phyloP scores from a whole-genome alignment of 53 echinoderm and acorn worm species.

The Zoroaster sp. region DNA sequence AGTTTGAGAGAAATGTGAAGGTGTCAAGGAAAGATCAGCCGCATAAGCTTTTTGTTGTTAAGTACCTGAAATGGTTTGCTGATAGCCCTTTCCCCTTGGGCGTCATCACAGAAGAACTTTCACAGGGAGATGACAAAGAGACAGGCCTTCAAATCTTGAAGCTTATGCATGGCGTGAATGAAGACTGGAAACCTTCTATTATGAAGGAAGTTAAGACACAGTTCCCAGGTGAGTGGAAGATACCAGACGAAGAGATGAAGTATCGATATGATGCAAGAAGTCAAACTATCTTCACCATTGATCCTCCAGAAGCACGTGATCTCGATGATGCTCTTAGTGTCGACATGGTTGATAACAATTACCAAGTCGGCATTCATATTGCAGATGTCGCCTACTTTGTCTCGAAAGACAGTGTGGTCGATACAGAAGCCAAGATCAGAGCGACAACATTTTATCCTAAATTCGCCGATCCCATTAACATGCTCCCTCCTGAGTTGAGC shows the following conservation, averaged over 20 bases:
- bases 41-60: slow-evolving; percentile 75
- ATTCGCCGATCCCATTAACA: slow-evolving; percentile 69
- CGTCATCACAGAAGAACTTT: slow-evolving; percentile 62
- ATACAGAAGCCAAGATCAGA: slow-evolving; percentile 71
- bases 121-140: slow-evolving; percentile 27
- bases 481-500: slow-evolving; percentile 79
- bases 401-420: slow-evolving; percentile 20
- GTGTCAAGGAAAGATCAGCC: slow-evolving; percentile 59
- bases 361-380: slow-evolving; percentile 76
- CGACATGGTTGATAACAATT: slow-evolving; percentile 20
- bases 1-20: neutral
- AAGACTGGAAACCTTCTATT: slow-evolving; percentile 7
- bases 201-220: neutral
- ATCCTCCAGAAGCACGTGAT: slow-evolving; percentile 67
- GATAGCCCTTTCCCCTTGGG: slow-evolving; percentile 68
- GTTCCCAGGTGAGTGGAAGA: slow-evolving; percentile 42
- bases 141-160: slow-evolving; percentile 66
- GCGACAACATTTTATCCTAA: slow-evolving; percentile 76
- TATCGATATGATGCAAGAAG: slow-evolving; percentile 56
- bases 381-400: slow-evolving; percentile 71
- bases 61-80: slow-evolving; percentile 65
- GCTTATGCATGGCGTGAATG: slow-evolving; percentile 67
- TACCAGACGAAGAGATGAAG: slow-evolving; percentile 48
- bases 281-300: slow-evolving; percentile 71
- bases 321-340: slow-evolving; percentile 84